A percentile compares a stretch with the other conserved stretches of the same genome.
Conservation (phyloP, 2,797 vertebrate genomes). For the Channa striata region DNA sequence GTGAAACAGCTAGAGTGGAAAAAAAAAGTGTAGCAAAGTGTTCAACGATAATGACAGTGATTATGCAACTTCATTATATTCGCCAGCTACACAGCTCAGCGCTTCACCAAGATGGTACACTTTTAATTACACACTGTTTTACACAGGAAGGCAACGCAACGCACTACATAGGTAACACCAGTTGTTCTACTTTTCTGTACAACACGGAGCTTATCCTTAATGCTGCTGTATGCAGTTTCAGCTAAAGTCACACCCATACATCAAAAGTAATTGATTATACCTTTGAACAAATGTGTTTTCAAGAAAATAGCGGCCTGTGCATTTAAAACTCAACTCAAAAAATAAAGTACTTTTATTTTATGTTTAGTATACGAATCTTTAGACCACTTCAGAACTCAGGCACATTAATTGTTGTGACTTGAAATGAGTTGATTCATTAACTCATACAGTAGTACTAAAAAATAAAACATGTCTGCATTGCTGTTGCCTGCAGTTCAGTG, state of each 20-base stretch:
- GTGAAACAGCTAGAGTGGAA: slow-evolving; percentile 6
- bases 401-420: too few species aligned
- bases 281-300: slow-evolving; percentile 7
- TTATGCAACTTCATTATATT: slow-evolving; percentile 45
- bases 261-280: slow-evolving; percentile 18
- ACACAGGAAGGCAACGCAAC: slow-evolving; percentile 31
- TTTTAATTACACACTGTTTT: slow-evolving; percentile 39
- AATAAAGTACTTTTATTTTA: too few species aligned
- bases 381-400: too few species aligned
- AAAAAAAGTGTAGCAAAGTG: neutral
- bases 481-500: too few species aligned
- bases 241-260: slow-evolving; percentile 1
- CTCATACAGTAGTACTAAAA: too few species aligned
- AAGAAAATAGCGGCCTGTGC: neutral
- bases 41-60: slow-evolving; percentile 27
- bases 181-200: neutral
- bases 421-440: too few species aligned
- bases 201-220: neutral
- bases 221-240: too few species aligned
- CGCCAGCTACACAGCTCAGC: slow-evolving; percentile 16
- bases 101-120: slow-evolving; percentile 22
- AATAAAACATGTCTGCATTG: too few species aligned
- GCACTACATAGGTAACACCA: neutral
- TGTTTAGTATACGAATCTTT: too few species aligned
- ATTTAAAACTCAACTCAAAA: too few species aligned